Conservation (phyloP, 2,888 invertebrate genomes). For the Diarsia rubi region DNA sequence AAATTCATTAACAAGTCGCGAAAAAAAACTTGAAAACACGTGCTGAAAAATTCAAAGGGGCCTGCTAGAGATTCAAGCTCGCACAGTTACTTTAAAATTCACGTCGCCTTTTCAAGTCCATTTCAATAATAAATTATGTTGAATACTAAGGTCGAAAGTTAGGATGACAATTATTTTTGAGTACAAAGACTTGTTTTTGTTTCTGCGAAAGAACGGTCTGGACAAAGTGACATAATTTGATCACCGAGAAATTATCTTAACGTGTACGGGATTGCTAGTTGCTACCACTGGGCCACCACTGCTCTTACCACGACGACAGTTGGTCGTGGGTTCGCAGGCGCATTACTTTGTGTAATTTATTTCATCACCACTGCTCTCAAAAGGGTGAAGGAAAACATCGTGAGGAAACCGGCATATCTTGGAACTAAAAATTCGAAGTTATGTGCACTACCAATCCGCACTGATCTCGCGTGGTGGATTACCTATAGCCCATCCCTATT, state of each 20-base stretch:
- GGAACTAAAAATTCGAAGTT: too few species aligned
- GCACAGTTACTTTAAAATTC: slow-evolving; percentile 42
- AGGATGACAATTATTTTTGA: slow-evolving; percentile 21
- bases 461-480: too few species aligned
- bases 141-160: slow-evolving; percentile 41
- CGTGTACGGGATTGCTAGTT: too few species aligned
- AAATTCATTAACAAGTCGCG: slow-evolving; percentile 22
- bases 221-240: not conserved
- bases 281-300: too few species aligned
- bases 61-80: not conserved
- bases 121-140: slow-evolving; percentile 59
- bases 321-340: too few species aligned
- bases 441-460: too few species aligned
- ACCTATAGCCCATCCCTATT: too few species aligned
- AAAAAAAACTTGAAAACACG: slow-evolving; percentile 23
- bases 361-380: too few species aligned
- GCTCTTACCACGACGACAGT: too few species aligned
- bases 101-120: slow-evolving; percentile 38
- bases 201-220: not conserved
- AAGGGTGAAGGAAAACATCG: too few species aligned
- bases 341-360: too few species aligned
- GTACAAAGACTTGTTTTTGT: slow-evolving; percentile 16
- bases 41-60: slow-evolving; percentile 43
- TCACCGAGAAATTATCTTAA: not conserved
- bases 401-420: too few species aligned